Evolutionary conservation across 2,888 invertebrate genomes (phyloP).

Genomic region (Thysanoteuthis rhombus): DNA sequence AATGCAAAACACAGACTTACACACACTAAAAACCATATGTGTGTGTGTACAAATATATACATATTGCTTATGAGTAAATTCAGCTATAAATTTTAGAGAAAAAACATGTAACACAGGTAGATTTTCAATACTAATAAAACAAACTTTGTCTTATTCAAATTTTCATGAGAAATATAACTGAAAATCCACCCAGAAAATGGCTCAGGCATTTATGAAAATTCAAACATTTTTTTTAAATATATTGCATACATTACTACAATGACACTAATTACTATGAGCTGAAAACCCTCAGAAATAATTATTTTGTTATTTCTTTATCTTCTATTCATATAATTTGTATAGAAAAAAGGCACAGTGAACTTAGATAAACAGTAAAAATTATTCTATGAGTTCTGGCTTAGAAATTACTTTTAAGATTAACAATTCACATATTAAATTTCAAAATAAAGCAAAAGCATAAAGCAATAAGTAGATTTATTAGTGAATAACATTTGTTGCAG

Average conservation of each 20-base stretch:
- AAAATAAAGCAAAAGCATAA: not conserved
- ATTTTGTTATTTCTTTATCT: not conserved
- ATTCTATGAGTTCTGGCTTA: not conserved
- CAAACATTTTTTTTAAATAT: not conserved
- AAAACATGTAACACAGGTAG: not conserved
- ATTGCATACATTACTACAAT: not conserved
- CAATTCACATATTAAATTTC: not conserved
- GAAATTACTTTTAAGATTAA: not conserved
- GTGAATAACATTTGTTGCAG: not conserved
- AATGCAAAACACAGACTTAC: not conserved
- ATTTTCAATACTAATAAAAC: not conserved
- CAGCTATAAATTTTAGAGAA: not conserved
- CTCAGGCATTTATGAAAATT: not conserved
- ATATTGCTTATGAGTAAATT: not conserved
- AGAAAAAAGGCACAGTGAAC: not conserved
- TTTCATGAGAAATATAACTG: not conserved
- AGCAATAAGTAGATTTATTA: not conserved
- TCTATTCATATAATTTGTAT: not conserved
- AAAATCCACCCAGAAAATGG: not conserved
- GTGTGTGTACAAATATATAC: constrained; percentile 16
- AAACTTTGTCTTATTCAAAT: not conserved
- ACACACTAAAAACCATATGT: not conserved
- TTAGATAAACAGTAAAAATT: not conserved
- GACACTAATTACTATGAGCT: too few relatives aligned
- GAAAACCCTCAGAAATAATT: not conserved